Conservation (phyloP, 2,888 invertebrate genomes). For the Empis livida region DNA sequence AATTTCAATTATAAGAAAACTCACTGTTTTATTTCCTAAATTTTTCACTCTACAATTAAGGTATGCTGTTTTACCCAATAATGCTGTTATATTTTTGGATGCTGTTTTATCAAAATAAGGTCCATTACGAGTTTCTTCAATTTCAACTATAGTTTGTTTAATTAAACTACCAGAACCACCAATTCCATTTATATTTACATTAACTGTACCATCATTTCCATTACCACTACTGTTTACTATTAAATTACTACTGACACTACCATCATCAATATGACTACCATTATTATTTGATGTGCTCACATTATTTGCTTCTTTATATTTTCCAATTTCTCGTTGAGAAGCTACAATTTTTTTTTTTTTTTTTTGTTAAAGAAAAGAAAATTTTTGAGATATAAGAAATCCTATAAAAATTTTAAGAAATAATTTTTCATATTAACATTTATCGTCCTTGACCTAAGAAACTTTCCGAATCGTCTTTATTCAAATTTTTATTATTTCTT, state of each 20-base stretch:
- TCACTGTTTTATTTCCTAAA: constrained; percentile 81
- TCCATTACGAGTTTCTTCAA: constrained; percentile 43
- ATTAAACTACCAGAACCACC: constrained; percentile 11
- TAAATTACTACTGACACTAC: not conserved
- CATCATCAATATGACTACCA: not conserved
- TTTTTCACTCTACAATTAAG: constrained; percentile 82
- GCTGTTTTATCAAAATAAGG: constrained; percentile 63
- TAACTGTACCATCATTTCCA: not conserved
- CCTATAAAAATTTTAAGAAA: too few relatives aligned
- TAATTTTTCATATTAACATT: too few relatives aligned
- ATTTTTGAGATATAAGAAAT: too few relatives aligned
- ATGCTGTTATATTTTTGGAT: constrained; percentile 65
- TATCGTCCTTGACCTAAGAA: too few relatives aligned
- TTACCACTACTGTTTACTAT: not conserved
- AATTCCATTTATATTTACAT: not conserved
- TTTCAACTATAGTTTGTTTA: constrained; percentile 23
- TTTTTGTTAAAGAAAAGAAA: too few relatives aligned
- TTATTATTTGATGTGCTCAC: not conserved
- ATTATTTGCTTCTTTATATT: not conserved
- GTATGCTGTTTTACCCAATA: constrained; percentile 80
- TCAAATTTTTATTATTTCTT: too few relatives aligned
- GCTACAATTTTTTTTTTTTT: not conserved
- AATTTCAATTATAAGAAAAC: constrained; percentile 25
- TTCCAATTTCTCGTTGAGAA: not conserved
- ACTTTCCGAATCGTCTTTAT: too few relatives aligned